Percentiles rank a stretch among this genome's conserved stretches.
Evolutionary conservation across 2,888 invertebrate genomes (phyloP).

Genomic region (Cheilosia urbana): DNA sequence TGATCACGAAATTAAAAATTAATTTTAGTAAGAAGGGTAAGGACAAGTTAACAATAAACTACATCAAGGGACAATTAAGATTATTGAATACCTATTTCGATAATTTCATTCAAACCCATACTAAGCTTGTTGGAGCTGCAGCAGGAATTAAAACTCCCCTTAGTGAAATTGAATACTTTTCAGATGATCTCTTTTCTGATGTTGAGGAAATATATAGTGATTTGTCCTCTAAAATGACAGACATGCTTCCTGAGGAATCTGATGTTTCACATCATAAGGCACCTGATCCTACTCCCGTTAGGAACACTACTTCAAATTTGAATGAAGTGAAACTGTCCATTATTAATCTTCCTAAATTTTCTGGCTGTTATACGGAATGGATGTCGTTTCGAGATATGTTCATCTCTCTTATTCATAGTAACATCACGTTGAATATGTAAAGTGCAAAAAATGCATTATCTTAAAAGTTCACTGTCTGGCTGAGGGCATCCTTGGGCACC

Average conservation of each 20-base stretch:
- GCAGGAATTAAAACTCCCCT: background rate
- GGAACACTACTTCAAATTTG: background rate
- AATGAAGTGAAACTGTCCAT: too few species aligned
- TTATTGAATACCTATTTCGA: slow-evolving; percentile 1
- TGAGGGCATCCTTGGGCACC: background rate
- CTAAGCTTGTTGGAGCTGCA: background rate
- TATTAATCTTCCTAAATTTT: too few species aligned
- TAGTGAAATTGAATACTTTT: slow-evolving; percentile 2
- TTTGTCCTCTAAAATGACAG: background rate
- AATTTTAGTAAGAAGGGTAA: slow-evolving; percentile 12
- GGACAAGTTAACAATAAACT: slow-evolving; percentile 4
- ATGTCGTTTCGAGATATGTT: too few species aligned
- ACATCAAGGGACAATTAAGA: background rate
- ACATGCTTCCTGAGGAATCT: background rate
- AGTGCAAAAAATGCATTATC: slow-evolving; percentile 1
- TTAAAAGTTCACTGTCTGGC: background rate
- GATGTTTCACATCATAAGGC: background rate
- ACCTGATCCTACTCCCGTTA: background rate
- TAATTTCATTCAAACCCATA: slow-evolving; percentile 2
- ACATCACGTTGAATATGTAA: slow-evolving; percentile 1
- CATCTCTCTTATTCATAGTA: slow-evolving; percentile 13
- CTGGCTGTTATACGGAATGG: too few species aligned
- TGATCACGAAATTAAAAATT: slow-evolving; percentile 3
- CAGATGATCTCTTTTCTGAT: background rate
- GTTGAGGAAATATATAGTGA: slow-evolving; percentile 13